These are phyloP conservation scores for Tetramorium alpestre DNA, from an alignment of 1,140 invertebrate genomes.

Conservation along the genomic window DNA sequence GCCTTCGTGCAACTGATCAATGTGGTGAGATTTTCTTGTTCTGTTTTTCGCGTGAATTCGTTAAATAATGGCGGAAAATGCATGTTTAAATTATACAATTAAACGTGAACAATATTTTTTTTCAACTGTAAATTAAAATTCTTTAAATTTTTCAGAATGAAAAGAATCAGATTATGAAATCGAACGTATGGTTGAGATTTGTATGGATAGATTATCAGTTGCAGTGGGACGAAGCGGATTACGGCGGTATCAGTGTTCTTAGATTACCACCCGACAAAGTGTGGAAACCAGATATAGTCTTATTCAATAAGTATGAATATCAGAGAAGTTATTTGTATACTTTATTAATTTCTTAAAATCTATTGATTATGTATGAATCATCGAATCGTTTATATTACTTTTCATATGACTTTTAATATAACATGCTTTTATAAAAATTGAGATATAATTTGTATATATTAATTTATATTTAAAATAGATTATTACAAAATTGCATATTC, in stretches of 20 bases:
- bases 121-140: background rate
- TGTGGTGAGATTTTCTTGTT: conserved; percentile 90
- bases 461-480: background rate
- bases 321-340: conserved; percentile 64
- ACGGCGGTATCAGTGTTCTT: conserved; percentile 98
- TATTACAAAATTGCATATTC: background rate
- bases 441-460: background rate
- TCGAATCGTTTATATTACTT: background rate
- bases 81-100: background rate
- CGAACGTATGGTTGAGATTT: conserved; percentile 98
- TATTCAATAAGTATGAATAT: conserved; percentile 98
- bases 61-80: background rate
- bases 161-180: conserved; percentile 99
- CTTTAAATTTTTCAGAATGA: conserved; percentile 93
- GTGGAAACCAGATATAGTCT: conserved; percentile 99
- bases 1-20: conserved; percentile 99
- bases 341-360: background rate
- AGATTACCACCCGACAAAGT: conserved; percentile 99
- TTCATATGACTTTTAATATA: background rate
- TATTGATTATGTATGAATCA: background rate
- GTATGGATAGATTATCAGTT: conserved; percentile 99
- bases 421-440: background rate
- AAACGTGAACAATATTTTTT: background rate
- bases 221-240: conserved; percentile 99
- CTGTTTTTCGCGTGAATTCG: background rate